phyloP scores from a whole-genome alignment of 2,888 invertebrate species.

The Thereva nobilitata region DNA sequence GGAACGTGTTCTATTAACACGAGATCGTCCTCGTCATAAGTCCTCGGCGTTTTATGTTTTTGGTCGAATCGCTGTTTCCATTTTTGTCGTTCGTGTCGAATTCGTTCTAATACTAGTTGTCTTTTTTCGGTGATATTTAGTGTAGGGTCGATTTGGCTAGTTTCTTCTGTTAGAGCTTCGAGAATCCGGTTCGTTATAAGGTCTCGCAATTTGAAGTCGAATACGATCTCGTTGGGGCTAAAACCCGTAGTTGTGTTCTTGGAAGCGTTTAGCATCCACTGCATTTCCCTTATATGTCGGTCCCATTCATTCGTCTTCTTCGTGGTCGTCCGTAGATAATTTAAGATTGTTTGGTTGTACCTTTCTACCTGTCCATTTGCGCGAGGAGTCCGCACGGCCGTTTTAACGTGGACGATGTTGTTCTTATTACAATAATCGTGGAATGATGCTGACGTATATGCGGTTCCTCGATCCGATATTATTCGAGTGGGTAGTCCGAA shows the following conservation, averaged over 20 bases:
- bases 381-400: constrained; percentile 43
- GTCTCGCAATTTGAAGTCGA: not conserved
- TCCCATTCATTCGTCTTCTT: not conserved
- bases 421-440: no score
- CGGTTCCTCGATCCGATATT: constrained; percentile 22
- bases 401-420: constrained; percentile 44
- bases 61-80: no score
- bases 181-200: not conserved
- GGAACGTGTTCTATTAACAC: no score
- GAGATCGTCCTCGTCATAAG: no score
- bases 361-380: constrained; percentile 45
- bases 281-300: not conserved
- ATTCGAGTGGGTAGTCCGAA: constrained; percentile 4
- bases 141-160: no score
- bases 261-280: not conserved
- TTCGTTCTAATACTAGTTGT: no score
- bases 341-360: not conserved
- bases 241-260: not conserved
- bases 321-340: not conserved
- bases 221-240: not conserved
- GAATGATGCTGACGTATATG: no score
- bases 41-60: no score
- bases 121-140: no score
- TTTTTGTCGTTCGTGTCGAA: no score
- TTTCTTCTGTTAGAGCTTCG: not conserved